These are phyloP conservation scores for Euura saliciscinereae DNA, from an alignment of 1,140 invertebrate species.

Conservation along the genomic window DNA sequence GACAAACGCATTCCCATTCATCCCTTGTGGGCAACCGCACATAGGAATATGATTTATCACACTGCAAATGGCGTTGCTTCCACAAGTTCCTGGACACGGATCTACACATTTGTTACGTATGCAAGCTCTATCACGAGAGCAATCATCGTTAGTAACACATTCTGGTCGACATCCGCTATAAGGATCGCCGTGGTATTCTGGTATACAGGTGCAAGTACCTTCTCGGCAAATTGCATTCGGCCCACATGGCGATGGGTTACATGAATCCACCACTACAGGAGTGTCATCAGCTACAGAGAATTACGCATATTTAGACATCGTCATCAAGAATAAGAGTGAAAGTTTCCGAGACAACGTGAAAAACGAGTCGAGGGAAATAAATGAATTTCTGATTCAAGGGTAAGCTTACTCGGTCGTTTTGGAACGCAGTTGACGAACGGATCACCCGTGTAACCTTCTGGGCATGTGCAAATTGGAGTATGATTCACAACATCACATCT, in stretches of 20 bases:
- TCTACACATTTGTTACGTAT: constrained; percentile 72
- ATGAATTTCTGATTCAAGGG: constrained; percentile 10
- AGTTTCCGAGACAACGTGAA: too few relatives aligned
- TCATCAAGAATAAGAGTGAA: too few relatives aligned
- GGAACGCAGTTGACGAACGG: constrained; percentile 64
- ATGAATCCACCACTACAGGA: constrained; percentile 34
- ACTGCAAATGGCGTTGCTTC: constrained; percentile 70
- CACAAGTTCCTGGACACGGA: constrained; percentile 74
- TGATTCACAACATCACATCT: constrained; percentile 64
- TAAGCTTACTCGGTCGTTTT: constrained; percentile 54
- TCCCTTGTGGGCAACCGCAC: constrained; percentile 71
- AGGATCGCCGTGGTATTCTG: constrained; percentile 75
- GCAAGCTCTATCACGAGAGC: constrained; percentile 70
- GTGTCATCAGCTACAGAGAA: constrained; percentile 2
- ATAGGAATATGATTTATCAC: constrained; percentile 68
- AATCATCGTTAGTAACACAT: constrained; percentile 74
- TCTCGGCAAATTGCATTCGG: constrained; percentile 74
- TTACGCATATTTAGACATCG: constrained; percentile 11
- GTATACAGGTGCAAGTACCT: constrained; percentile 74
- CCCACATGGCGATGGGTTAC: constrained; percentile 73
- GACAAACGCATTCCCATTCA: constrained; percentile 73
- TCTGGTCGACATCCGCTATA: constrained; percentile 73
- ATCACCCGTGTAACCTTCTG: constrained; percentile 64
- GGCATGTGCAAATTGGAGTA: constrained; percentile 64
- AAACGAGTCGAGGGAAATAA: not conserved